phyloP scores from a whole-genome alignment of 1,140 invertebrate species.

The Scylla paramamosain region DNA sequence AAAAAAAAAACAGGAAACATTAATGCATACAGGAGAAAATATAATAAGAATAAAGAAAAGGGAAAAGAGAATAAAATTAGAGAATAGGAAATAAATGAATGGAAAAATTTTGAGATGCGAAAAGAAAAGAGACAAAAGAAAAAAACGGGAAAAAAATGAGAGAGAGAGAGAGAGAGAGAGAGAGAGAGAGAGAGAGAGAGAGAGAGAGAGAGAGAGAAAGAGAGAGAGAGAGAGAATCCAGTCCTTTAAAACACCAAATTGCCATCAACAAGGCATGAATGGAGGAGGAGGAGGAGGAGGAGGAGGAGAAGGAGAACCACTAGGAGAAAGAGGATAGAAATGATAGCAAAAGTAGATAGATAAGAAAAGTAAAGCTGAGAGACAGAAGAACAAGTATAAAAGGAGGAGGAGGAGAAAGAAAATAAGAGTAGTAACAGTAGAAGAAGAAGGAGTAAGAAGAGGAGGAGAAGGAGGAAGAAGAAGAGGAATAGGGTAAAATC shows the following conservation, averaged over 20 bases:
- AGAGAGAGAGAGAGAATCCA: too few species aligned
- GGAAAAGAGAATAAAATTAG: too few species aligned
- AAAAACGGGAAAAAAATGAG: too few species aligned
- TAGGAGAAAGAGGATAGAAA: background rate
- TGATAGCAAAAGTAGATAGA: background rate
- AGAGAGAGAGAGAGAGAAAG: too few species aligned
- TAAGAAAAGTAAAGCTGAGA: background rate
- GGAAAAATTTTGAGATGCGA: too few species aligned
- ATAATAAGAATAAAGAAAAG: too few species aligned
- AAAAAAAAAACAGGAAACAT: too few species aligned
- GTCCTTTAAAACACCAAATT: background rate
- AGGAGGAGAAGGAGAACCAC: background rate
- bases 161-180: too few species aligned
- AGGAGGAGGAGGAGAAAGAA: background rate
- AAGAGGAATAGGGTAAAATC: background rate
- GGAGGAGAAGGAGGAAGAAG: background rate
- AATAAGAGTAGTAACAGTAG: background rate
- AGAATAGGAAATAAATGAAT: too few species aligned
- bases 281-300: background rate
- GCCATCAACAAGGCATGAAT: background rate
- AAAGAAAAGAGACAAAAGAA: too few species aligned
- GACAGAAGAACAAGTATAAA: background rate
- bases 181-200: too few species aligned
- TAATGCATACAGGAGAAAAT: too few species aligned
- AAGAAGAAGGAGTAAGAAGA: background rate